Base-by-base conservation (phyloP, 1,140 invertebrate genomes). In the Caenorhabditis remanei region DNA sequence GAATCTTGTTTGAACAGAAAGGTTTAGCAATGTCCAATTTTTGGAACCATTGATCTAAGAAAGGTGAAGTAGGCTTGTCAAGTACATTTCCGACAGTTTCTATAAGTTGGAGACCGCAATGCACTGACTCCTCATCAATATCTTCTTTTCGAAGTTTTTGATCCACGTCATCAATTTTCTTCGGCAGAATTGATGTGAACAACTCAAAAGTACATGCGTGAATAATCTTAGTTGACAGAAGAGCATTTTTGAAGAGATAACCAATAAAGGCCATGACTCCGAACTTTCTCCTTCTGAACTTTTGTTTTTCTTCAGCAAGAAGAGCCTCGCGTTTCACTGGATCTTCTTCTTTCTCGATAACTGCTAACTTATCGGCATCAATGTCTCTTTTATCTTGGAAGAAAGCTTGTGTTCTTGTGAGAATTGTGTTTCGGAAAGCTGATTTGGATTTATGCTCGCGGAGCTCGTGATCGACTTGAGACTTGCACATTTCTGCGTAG, bases 401-500 rank as follows among this genome's bases (percentile, higher is more conserved):
- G 4, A 65, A 71, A 11, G 16, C 14, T 41, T 88, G 87, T 4
- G 87, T 48, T 41, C 84, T n/a, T 14, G 13, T 85, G 16, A 88
- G 61, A 41, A 88, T 48, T 16, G 65, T 50, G 48, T 88, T 85
- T 48, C 87, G 24, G 71, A 88, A 88, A n/a, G 32, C 40, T 9
- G 87, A 87, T 56, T 65, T 55, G 16, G 46, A 19, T 8, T 63
- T 82, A 11, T 11, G n/a, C 11, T 41, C 21, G 56, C 16, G 0
- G 4, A 65, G 19, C 56, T 83, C 71, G 83, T 48, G 46, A 13
- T 53, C 19, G 7, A 67, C 87, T 71, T 92, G 91, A 32, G 63
- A 46, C 32, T 92, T 89, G 84, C 91, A 92, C 14, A 92, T 75
- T 65, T 92, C 90, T 14, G 90, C 88, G 83, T 92, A 92, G 0